Evolutionary conservation across 2,888 invertebrate genomes (phyloP), one percentile per base, ranked within the genome.

Genomic region (Dione vanillae): DNA sequence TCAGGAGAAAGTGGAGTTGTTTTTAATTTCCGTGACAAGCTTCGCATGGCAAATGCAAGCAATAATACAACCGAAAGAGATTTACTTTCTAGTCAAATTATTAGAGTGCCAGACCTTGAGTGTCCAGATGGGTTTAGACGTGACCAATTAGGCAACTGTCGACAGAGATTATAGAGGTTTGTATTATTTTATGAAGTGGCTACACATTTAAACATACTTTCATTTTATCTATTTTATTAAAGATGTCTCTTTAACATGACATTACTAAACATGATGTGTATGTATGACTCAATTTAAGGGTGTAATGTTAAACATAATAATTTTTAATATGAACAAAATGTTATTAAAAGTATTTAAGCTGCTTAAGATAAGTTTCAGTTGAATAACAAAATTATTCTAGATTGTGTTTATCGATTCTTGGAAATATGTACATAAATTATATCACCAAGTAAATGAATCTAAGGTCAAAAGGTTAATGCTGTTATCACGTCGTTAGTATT

Each of bases 1-100:
- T 70, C 74, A 37, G 80, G 76, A 12, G 72, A 79, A 64, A 67
- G 78, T 54, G 78, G 78, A 27, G 74, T 82, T 52, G 80, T 81
- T 45, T 86, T 89, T 73, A 85, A 87, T 77, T 84, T 82, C 72
- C 84, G 80, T 20, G 86, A 88, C 0, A 88, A 86, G 74, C 78
- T 87, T 27, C 78, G 79, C 16, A 76, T 77, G 74, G 81, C 83
- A 9, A 76, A 79, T n/a, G 75, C 79, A 7, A 77, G n/a, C n/a
- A n/a, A n/a, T n/a, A n/a, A 76, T 12, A 78, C 79, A 6, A 76
- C 79, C 3, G 77, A 77, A 67, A 75, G 69, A 20, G 71, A 66
- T 52, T 61, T 83, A 56, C 74, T 84, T 67, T 75, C 80, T 49
- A 74, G 86, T 67, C 88, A 89, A 82, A 82, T 91, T 66, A 90